Conservation (phyloP, 2,888 invertebrate species). For the Synergus umbraculus region DNA sequence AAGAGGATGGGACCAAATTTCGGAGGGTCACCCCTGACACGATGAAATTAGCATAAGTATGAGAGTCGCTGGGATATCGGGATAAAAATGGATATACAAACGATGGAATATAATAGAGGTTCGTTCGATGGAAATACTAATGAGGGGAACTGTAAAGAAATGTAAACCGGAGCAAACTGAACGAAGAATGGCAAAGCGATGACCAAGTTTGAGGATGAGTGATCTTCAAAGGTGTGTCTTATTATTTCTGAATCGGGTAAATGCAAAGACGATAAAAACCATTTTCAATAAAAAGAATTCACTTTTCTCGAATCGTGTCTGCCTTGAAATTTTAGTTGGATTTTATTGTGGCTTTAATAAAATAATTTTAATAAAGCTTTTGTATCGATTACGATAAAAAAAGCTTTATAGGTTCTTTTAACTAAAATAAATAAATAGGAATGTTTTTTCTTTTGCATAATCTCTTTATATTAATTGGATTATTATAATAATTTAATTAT, state of each 20-base stretch:
- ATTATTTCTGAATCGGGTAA: neutral
- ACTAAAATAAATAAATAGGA: too few species aligned
- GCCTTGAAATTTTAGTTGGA: neutral
- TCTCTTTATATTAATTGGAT: too few species aligned
- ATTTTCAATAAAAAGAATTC: neutral
- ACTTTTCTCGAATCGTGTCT: neutral
- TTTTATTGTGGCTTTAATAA: neutral
- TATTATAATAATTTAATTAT: too few species aligned
- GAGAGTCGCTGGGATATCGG: conserved; percentile 67
- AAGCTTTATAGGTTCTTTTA: too few species aligned
- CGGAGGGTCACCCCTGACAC: conserved; percentile 42
- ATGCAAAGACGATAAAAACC: neutral
- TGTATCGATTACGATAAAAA: too few species aligned
- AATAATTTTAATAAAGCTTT: too few species aligned
- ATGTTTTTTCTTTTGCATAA: too few species aligned
- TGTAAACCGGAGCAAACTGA: conserved; percentile 47
- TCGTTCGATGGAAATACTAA: conserved; percentile 70
- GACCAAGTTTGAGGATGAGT: conserved; percentile 16
- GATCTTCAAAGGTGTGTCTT: conserved; percentile 18
- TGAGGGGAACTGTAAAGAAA: conserved; percentile 79
- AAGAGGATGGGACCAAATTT: conserved; percentile 41
- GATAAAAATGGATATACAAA: conserved; percentile 73
- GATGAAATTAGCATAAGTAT: conserved; percentile 61
- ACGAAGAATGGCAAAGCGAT: conserved; percentile 13
- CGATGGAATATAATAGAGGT: conserved; percentile 69